Evolutionary conservation across 2,113 vertebrate species (phyloP).

Genomic region (Electrona antarctica): DNA sequence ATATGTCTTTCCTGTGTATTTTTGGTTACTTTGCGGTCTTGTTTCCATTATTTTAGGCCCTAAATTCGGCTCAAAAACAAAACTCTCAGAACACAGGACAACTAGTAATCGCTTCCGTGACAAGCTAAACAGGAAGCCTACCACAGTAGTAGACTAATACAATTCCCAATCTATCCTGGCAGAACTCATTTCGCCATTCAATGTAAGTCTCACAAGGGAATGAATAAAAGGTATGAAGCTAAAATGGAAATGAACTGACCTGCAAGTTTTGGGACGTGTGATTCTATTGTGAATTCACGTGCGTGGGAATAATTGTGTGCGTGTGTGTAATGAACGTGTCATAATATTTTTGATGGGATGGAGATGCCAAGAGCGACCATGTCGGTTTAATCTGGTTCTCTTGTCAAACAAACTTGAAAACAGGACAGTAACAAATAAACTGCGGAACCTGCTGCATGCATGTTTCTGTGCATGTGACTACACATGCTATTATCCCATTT

Average conservation of each 20-base stretch:
- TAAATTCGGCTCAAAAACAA: too few species aligned
- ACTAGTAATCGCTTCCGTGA: too few species aligned
- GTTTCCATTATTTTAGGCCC: too few species aligned
- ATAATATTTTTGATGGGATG: conserved; percentile 20
- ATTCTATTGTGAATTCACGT: not conserved
- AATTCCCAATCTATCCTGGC: not conserved
- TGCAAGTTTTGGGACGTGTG: not conserved
- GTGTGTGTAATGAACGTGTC: conserved; percentile 12
- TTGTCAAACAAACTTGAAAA: conserved; percentile 56
- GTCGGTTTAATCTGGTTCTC: conserved; percentile 33
- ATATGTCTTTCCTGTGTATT: too few species aligned
- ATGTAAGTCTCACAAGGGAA: not conserved
- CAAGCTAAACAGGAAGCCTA: too few species aligned
- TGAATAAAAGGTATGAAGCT: not conserved
- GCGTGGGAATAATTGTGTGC: not conserved
- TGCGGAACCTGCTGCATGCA: not conserved
- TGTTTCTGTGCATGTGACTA: not conserved
- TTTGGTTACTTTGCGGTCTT: too few species aligned
- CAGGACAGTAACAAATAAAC: conserved; percentile 31
- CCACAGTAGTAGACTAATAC: too few species aligned
- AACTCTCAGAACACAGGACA: not conserved
- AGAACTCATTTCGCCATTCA: not conserved
- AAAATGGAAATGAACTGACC: not conserved
- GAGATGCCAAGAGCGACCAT: conserved; percentile 46
- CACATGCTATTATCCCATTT: not conserved